These are phyloP conservation scores for Halcyon malimbica DNA, from an alignment of 2,113 vertebrate species.

Conservation along the genomic window DNA sequence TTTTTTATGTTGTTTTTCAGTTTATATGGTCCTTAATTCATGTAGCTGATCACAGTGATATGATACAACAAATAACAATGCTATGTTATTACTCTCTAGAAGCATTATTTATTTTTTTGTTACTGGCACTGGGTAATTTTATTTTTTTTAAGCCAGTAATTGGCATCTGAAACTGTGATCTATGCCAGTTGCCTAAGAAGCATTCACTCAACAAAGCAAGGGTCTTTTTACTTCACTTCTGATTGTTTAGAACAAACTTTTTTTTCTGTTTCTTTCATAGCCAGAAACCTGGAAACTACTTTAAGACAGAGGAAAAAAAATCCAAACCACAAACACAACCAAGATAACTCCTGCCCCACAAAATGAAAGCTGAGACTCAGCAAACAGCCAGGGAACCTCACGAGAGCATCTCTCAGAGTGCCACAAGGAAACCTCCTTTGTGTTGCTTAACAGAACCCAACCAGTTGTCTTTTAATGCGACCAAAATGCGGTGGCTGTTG, in stretches of 20 bases:
- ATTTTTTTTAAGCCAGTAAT: background rate
- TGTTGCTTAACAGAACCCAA: background rate
- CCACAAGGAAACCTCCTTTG: background rate
- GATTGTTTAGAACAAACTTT: background rate
- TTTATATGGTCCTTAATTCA: background rate
- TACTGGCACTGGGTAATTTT: background rate
- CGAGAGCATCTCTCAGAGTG: fast-evolving
- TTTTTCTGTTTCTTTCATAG: background rate
- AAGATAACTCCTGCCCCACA: background rate
- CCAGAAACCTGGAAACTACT: background rate
- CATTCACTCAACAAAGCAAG: background rate
- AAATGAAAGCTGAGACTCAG: background rate
- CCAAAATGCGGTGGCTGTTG: background rate
- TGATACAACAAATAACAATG: background rate
- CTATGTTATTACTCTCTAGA: background rate
- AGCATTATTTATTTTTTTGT: background rate
- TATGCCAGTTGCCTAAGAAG: background rate
- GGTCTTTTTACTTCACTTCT: background rate
- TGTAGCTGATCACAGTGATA: background rate
- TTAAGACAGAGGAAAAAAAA: background rate
- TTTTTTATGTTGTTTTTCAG: background rate
- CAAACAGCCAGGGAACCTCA: background rate
- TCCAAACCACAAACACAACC: background rate
- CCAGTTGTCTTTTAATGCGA: background rate
- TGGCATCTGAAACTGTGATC: background rate